Base-by-base conservation (phyloP, 1,140 invertebrate species). In the Orius laevigatus region DNA sequence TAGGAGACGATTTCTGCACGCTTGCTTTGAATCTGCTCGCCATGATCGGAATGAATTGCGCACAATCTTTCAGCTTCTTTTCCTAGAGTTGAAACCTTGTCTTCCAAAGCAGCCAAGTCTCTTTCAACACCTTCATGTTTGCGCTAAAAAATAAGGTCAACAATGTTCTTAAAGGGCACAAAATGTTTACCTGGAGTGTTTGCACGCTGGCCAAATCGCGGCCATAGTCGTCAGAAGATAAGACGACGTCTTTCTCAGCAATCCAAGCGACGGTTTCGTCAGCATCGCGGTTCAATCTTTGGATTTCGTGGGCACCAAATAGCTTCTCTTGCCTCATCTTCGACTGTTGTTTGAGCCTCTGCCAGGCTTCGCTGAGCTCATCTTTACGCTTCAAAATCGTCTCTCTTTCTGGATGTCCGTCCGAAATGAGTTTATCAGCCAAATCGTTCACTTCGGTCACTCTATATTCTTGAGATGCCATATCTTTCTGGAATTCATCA, bases 211-310 rank as follows among this genome's bases (percentile, higher is more conserved):
- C 93, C 46, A 99, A 70, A 63, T 98, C 95, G 10, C 93, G 75
- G 11, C 95, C 95, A 62, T 90, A 96, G 60, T 98, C 95, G 60
- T 98, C 95, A 0, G 88, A 89, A 0, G 91, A 93, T 2, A 98
- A 69, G 1, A 96, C 86, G 1, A 88, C 84, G 61, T 98, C 94
- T 66, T 98, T 98, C 69, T 99, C 95, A 33, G 84, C 86, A 54
- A 98, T 97, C 96, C 96, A 99, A 9, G 91, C 87, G 62, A 98
- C 90, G 2, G 94, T 96, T 66, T 99, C 95, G 64, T 98, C 93
- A 5, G 94, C 93, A 70, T 98, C 95, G 42, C 94, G 79, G 66
- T 98, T 98, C 66, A 98, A 98, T 48, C 91, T 74, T 68, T 98
- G 95, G 56, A 99, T 98, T 69, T 98, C 94, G 64, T 98, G 94